Conservation (phyloP, 1,140 invertebrate species). For the Drosophila ambigua region DNA sequence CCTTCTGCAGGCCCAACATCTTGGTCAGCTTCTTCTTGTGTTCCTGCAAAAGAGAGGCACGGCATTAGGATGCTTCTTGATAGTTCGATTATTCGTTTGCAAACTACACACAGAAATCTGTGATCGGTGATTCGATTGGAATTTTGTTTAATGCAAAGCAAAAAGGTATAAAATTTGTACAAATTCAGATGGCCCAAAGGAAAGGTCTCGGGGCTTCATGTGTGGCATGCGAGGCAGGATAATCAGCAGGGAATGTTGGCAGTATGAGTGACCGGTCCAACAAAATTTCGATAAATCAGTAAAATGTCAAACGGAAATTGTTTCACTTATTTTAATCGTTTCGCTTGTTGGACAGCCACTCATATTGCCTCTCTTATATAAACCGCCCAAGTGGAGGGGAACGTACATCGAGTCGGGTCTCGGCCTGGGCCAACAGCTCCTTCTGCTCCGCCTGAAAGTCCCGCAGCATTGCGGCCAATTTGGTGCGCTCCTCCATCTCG, state of each 20-base stretch:
- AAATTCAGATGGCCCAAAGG: too few relatives aligned
- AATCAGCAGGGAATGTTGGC: too few relatives aligned
- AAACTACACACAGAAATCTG: too few relatives aligned
- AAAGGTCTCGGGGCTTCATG: too few relatives aligned
- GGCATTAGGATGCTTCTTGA: slow-evolving; percentile 17
- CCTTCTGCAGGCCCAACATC: slow-evolving; percentile 91
- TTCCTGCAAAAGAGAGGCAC: slow-evolving; percentile 87
- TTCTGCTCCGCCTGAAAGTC: slow-evolving; percentile 94
- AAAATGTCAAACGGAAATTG: background rate
- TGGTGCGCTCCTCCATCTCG: slow-evolving; percentile 94
- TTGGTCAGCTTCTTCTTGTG: slow-evolving; percentile 94
- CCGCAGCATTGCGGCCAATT: slow-evolving; percentile 92
- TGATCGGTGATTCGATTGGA: too few relatives aligned
- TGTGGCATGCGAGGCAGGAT: too few relatives aligned
- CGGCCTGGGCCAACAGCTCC: slow-evolving; percentile 92
- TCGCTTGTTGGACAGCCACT: background rate
- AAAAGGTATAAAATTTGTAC: too few relatives aligned
- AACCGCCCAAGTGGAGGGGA: slow-evolving; percentile 8
- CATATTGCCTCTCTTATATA: background rate
- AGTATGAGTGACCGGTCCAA: too few relatives aligned
- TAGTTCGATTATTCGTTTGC: background rate
- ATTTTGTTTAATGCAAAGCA: too few relatives aligned
- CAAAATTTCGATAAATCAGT: too few relatives aligned
- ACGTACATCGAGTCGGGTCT: slow-evolving; percentile 92
- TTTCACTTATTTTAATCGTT: slow-evolving; percentile 2